Evolutionary conservation across 1,140 invertebrate genomes (phyloP).

Genomic region (Drusus annulatus): DNA sequence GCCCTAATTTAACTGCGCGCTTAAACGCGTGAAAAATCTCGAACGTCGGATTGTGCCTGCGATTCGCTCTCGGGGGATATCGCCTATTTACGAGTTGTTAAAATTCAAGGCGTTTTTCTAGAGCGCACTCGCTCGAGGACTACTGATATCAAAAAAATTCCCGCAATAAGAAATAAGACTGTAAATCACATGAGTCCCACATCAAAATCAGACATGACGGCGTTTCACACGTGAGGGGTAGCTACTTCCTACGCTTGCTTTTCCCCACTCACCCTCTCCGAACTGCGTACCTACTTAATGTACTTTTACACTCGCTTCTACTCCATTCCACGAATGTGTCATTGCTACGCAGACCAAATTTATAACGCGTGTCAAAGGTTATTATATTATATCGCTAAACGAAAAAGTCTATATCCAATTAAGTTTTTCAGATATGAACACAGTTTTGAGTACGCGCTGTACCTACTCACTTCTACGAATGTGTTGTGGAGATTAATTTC

Average conservation of each 20-base stretch:
- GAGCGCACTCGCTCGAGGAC: constrained; percentile 30
- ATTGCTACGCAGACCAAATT: not conserved
- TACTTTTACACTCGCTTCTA: not conserved
- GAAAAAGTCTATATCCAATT: no score
- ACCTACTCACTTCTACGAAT: no score
- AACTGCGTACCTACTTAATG: not conserved
- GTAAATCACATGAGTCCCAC: constrained; percentile 53
- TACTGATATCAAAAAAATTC: constrained; percentile 49
- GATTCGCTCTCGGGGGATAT: constrained; percentile 25
- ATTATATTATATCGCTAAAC: no score
- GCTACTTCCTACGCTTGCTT: not conserved
- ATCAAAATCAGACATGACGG: constrained; percentile 57
- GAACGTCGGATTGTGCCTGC: not conserved
- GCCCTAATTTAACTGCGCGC: not conserved
- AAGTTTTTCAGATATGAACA: no score
- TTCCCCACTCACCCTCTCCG: not conserved
- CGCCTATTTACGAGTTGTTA: constrained; percentile 37
- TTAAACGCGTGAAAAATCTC: constrained; percentile 23
- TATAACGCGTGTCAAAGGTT: no score
- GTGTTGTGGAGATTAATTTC: no score
- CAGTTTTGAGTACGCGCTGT: no score
- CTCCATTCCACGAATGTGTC: not conserved
- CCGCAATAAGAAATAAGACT: constrained; percentile 19
- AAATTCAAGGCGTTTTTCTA: constrained; percentile 45
- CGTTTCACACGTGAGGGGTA: constrained; percentile 32